Base-by-base conservation (phyloP, 2,113 vertebrate species). In the Colistium nudipinnis region DNA sequence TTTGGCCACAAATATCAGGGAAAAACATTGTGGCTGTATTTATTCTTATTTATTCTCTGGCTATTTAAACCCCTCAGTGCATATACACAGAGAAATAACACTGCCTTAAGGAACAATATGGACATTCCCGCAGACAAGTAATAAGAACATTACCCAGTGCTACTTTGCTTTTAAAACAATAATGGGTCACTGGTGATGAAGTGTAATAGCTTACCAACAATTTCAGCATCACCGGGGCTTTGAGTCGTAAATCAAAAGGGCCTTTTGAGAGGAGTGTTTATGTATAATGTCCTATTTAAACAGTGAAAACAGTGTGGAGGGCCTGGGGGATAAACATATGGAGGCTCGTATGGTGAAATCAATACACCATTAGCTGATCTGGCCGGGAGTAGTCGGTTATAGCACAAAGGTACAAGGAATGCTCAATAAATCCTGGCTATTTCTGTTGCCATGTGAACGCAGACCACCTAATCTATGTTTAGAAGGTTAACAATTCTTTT, bases 351-450 rank as follows among this genome's bases (percentile, higher is more conserved):
- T 69, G 82, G 82, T 75, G 62, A 86, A 87, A 91, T 91, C 86
- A 90, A 92, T 90, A 92, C 67, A 57, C 89, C 74, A 91, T 90
- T 90, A 92, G 86, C 80, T 30, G 61, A 85, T 82, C 56, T 53
- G 64, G 83, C 80, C 66, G 74, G 55, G 69, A 71, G 80, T 28
- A 44, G 80, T 80, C 61, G 49, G 51, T 62, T 76, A 79, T 67
- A 81, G 73, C 76, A 78, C 84, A 78, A 49, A 80, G 81, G 71
- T 80, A 62, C 61, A 70, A 65, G 73, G 57, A 71, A 36, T 13
- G 65, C 62, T 86, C 86, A 65, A 82, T 86, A 88, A 86, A 71
- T 75, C 75, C 51, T 75, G 76, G 25, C 70, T 62, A 52, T 78
- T 77, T 70, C 81, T 75, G 61, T 48, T 66, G 73, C 82, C 65